Base-by-base conservation (phyloP, 2,888 invertebrate genomes). In the Drosophila macrothrix region DNA sequence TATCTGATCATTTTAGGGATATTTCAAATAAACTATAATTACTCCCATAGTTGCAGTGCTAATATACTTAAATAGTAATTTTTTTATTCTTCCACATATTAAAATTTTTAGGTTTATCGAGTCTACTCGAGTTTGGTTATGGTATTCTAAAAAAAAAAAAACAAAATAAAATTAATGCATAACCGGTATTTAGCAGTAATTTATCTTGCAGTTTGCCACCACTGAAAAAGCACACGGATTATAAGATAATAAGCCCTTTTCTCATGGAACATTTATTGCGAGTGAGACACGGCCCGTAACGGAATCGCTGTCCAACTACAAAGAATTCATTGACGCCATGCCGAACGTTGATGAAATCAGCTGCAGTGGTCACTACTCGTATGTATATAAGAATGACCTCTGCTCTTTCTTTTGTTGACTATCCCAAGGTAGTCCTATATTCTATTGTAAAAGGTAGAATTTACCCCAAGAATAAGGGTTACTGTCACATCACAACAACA, bases 181-280 rank as follows among this genome's bases (percentile, higher is more conserved):
- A 82, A 84, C 83, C 83, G 83, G 84, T 82, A 78, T 84, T 54
- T 43, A 46, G 63, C 49, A 68, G 80, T 70, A 70, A 70, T 70
- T 76, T 76, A 59, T 63, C 52, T 63, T 64, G 60, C 62, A 67
- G 52, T 78, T 60, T 67, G 71, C 70, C 71, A 80, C 83, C 83
- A 81, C 70, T 68, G 74, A 78, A 75, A 76, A 75, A 74, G 69
- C 68, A 67, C 72, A 50, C 55, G 82, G 77, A 82, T 82, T 86
- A 72, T 73, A 68, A 67, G 56, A 84, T 79, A 82, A 84, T 74
- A 75, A 67, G 76, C 64, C 68, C 67, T 76, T 86, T 83, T 83
- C 83, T 83, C 87, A 83, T 87, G 86, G 69, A 72, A 65, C 72
- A 54, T 59, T 74, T 77, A 70, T 65, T 61, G 54, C 55, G 65